Percentiles rank a stretch among this genome's conserved stretches.
Conservation (phyloP, 2,113 vertebrate species). For the Lasiurus borealis region DNA sequence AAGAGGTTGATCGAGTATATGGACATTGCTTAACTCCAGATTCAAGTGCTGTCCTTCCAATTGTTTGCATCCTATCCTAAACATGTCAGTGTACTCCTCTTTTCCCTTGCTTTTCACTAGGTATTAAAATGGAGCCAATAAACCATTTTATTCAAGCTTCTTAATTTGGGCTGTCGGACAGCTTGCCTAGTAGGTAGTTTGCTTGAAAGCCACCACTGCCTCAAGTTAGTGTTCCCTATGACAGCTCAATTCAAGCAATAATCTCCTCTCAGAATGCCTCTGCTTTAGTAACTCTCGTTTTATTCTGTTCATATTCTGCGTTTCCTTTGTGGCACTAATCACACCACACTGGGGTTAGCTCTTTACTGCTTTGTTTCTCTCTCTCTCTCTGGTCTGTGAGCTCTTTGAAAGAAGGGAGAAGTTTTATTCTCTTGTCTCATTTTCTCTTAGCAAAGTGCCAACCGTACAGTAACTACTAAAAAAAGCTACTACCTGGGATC, state of each 20-base stretch:
- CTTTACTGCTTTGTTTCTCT: neutral
- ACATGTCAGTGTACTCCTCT: neutral
- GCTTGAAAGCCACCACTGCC: neutral
- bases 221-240: neutral
- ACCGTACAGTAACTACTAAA: neutral
- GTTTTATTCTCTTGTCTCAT: neutral
- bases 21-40: neutral
- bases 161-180: neutral
- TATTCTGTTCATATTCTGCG: neutral
- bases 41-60: neutral
- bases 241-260: neutral
- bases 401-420: neutral
- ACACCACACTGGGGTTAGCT: neutral
- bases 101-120: neutral
- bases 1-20: neutral
- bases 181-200: neutral
- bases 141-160: neutral
- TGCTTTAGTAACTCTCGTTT: neutral
- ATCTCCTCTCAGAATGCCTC: neutral
- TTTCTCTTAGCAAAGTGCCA: neutral
- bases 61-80: neutral
- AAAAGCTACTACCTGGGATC: neutral
- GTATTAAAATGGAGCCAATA: neutral
- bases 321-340: neutral
- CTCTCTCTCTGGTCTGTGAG: neutral